A percentile compares a stretch with the other conserved stretches of the same genome.
Evolutionary conservation across 1,140 invertebrate genomes (phyloP).

Genomic region (Hycleus phaleratus): DNA sequence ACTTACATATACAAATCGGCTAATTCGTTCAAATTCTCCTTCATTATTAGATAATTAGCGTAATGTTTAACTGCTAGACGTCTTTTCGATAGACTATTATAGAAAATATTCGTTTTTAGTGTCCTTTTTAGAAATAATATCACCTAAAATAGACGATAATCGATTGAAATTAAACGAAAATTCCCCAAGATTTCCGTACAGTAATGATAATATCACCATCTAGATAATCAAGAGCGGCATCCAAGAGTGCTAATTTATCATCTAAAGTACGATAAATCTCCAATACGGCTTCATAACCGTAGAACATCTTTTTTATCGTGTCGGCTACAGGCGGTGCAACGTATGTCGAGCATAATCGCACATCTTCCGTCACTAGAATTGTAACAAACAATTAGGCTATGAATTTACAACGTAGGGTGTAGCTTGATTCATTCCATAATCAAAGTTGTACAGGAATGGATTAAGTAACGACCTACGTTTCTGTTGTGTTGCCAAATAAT

Average conservation of each 20-base stretch:
- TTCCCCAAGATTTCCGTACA: slow-evolving; percentile 5
- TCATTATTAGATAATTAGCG: slow-evolving; percentile 28
- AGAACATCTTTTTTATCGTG: slow-evolving; percentile 30
- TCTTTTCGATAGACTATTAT: slow-evolving; percentile 25
- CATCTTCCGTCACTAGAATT: slow-evolving; percentile 29
- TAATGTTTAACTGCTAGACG: slow-evolving; percentile 31
- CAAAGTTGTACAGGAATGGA: background rate
- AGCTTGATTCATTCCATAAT: too few species aligned
- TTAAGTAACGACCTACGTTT: slow-evolving; percentile 1
- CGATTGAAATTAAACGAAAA: background rate
- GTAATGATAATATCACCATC: slow-evolving; percentile 34
- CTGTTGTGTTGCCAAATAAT: background rate
- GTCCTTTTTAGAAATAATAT: slow-evolving; percentile 28
- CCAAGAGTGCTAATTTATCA: slow-evolving; percentile 29
- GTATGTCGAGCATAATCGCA: slow-evolving; percentile 12
- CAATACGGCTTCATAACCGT: slow-evolving; percentile 22
- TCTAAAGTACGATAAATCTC: slow-evolving; percentile 24
- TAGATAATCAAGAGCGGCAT: slow-evolving; percentile 27
- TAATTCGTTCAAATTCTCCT: slow-evolving; percentile 23
- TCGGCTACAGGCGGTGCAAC: slow-evolving; percentile 23
- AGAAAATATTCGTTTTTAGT: slow-evolving; percentile 26
- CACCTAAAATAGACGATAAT: slow-evolving; percentile 17
- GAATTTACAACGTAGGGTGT: too few species aligned
- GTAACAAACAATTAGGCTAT: background rate
- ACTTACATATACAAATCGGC: slow-evolving; percentile 27